Base-by-base conservation (phyloP, 2,888 invertebrate genomes). In the Caenorhabditis parvicauda region DNA sequence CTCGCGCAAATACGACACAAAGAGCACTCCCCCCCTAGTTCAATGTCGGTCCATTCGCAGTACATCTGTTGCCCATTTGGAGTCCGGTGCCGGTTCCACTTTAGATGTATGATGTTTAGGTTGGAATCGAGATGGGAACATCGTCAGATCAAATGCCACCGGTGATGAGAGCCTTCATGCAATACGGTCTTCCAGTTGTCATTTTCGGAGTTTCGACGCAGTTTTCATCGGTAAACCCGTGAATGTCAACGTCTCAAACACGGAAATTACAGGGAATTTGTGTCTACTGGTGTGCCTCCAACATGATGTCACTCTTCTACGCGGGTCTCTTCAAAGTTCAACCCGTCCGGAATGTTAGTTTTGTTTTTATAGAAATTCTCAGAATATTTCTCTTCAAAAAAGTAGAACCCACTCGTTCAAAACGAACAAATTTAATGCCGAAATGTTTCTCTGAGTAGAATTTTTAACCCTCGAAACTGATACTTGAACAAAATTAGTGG, bases 241-340 rank as follows among this genome's bases (percentile, higher is more conserved):
- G 6, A 5, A 12, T 28, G 22, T 17, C 14, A 49, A 50, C 14
- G 7, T 41, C 17, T 21, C 9, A 41, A n/a, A 14, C 17, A 14
- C 9, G 41, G 17, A 41, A 48, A 2, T 4, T 12, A 19, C 47
- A 76, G 76, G 78, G 72, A 32, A 54, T 77, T 4, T 75, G 75
- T 44, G 68, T 77, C n/a, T 77, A 77, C 48, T 78, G 78, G 78
- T 70, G 70, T 22, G 75, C 76, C 7, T 77, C 72, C 12, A 80
- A 79, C 55, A 51, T 63, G 6, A 60, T 79, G 22, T 76, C 79
- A 3, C 55, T 79, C 9, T n/a, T 70, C 21, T 76, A 72, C 55
- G 61, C 79, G 1, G 72, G 56, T 24, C 52, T 70, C 1, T 79
- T 79, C 64, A 66, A 62, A 54, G 55, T 54, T 2, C 58, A 56